These are phyloP conservation scores for Sylvilagus floridanus DNA, from an alignment of 2,797 vertebrate genomes.

Conservation along the genomic window DNA sequence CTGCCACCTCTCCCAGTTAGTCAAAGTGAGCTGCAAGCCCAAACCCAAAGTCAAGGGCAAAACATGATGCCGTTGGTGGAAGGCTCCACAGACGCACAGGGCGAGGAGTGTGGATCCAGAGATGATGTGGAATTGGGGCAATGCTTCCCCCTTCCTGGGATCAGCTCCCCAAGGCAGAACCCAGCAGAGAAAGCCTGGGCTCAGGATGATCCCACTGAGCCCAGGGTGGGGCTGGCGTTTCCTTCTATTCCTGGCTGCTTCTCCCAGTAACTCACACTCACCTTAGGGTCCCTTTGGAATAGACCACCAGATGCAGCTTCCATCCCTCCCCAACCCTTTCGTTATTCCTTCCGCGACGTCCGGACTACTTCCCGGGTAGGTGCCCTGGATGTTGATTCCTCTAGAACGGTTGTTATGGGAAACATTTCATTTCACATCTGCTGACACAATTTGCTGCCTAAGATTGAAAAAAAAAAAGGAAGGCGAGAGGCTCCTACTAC, in stretches of 20 bases:
- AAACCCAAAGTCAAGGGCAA: conserved; percentile 17
- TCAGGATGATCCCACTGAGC: neutral
- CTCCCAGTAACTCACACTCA: neutral
- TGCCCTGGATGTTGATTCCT: conserved; percentile 68
- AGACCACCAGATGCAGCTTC: neutral
- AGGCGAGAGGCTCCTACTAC: conserved; percentile 74
- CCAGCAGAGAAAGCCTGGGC: neutral
- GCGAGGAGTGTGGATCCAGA: neutral
- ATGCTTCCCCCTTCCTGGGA: neutral
- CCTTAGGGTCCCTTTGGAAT: conserved; percentile 7
- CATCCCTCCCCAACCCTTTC: neutral
- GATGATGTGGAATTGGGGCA: neutral
- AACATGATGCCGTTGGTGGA: neutral
- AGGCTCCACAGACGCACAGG: neutral
- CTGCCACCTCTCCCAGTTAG: neutral
- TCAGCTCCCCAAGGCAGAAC: neutral
- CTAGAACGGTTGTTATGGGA: conserved; percentile 72
- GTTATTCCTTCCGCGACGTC: conserved; percentile 49
- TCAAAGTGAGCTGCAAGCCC: neutral
- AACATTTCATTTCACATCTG: conserved; percentile 80
- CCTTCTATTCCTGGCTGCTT: neutral
- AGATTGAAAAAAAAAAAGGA: neutral
- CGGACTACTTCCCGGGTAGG: conserved; percentile 49
- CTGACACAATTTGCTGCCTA: conserved; percentile 79
- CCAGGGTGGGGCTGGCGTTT: neutral